Percentiles rank a stretch among this genome's conserved stretches.
These are phyloP conservation scores for Hoplias malabaricus DNA, from an alignment of 2,113 vertebrate genomes.

Conservation along the genomic window DNA sequence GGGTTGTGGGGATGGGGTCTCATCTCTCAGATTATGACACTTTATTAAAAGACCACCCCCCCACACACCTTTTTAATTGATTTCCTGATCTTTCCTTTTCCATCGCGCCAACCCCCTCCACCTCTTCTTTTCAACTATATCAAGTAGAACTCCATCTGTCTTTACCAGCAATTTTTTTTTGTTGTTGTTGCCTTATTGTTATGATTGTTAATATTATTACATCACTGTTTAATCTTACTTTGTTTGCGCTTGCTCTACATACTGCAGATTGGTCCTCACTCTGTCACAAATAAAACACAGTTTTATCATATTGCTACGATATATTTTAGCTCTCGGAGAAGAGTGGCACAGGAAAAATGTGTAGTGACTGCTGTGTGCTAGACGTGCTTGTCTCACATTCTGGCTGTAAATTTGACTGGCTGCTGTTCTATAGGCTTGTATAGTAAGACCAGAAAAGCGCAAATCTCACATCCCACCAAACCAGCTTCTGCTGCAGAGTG, in stretches of 20 bases:
- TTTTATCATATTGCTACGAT: slow-evolving; percentile 48
- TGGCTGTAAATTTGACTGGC: slow-evolving; percentile 50
- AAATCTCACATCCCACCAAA: slow-evolving; percentile 30
- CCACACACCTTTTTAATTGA: slow-evolving; percentile 31
- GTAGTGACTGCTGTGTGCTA: not conserved
- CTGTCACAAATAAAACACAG: slow-evolving; percentile 48
- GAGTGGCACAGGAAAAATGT: slow-evolving; percentile 5
- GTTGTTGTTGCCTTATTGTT: slow-evolving; percentile 70
- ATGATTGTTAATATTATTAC: slow-evolving; percentile 54
- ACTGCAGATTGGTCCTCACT: slow-evolving; percentile 46
- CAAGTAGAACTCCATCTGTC: slow-evolving; percentile 65
- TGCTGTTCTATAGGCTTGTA: slow-evolving; percentile 68
- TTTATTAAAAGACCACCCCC: slow-evolving; percentile 44
- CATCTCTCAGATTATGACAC: slow-evolving; percentile 47
- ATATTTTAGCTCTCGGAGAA: slow-evolving; percentile 56
- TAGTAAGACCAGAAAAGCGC: slow-evolving; percentile 51
- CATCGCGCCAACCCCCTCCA: slow-evolving; percentile 39
- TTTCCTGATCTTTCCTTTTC: slow-evolving; percentile 42
- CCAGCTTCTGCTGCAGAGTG: slow-evolving; percentile 26
- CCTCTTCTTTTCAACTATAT: slow-evolving; percentile 45
- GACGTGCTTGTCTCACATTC: slow-evolving; percentile 29
- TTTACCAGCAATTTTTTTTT: slow-evolving; percentile 67
- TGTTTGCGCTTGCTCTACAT: slow-evolving; percentile 61
- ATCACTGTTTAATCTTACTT: slow-evolving; percentile 59
- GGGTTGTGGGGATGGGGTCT: slow-evolving; percentile 18